These are phyloP conservation scores for Nycteola revayana DNA, from an alignment of 2,888 invertebrate species.

Conservation along the genomic window DNA sequence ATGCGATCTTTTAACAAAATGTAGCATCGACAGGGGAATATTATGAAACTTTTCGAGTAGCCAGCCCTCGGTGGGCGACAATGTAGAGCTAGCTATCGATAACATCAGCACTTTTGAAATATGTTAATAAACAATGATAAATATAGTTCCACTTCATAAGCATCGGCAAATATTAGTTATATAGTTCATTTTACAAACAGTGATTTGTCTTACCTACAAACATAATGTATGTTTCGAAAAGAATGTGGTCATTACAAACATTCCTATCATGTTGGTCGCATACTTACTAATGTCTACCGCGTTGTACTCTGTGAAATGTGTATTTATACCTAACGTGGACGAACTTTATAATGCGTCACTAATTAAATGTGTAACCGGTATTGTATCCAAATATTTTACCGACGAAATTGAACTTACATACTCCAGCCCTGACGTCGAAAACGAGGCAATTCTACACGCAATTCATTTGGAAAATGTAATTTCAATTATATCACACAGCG, in stretches of 20 bases:
- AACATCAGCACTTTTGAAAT: too few species aligned
- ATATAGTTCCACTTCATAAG: too few species aligned
- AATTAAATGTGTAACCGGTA: constrained; percentile 5
- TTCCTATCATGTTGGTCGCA: constrained; percentile 8
- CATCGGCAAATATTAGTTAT: too few species aligned
- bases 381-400: constrained; percentile 9
- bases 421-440: not conserved
- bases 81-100: too few species aligned
- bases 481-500: constrained; percentile 6
- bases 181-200: too few species aligned
- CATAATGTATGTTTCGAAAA: constrained; percentile 2
- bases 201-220: too few species aligned
- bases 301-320: constrained; percentile 2
- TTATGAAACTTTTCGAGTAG: too few species aligned
- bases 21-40: too few species aligned
- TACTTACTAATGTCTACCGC: not conserved
- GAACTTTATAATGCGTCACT: not conserved
- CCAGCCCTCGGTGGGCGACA: too few species aligned
- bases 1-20: too few species aligned
- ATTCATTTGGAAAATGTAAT: constrained; percentile 6
- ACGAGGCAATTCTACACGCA: constrained; percentile 5
- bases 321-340: constrained; percentile 1
- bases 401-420: constrained; percentile 9
- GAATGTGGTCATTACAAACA: not conserved
- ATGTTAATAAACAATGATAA: too few species aligned